Evolutionary conservation across 2,888 invertebrate species (phyloP).

Genomic region (Steinernema hermaphroditum): DNA sequence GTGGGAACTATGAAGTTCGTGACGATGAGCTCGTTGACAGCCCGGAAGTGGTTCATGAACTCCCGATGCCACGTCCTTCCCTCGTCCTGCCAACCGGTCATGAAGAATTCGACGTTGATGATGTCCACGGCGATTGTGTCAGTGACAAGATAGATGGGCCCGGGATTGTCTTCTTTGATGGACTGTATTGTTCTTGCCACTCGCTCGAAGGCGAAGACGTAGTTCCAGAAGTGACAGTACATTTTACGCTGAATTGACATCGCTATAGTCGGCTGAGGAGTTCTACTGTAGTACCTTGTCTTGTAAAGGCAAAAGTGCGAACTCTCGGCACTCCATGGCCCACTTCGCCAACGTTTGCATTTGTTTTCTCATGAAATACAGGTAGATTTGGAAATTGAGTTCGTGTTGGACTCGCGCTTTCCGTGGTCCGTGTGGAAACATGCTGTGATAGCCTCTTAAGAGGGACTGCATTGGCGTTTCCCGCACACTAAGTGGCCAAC

Average conservation of each 20-base stretch:
- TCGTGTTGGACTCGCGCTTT: background rate
- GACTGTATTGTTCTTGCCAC: background rate
- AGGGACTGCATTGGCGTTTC: slow-evolving; percentile 19
- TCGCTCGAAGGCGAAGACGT: background rate
- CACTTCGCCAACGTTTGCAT: slow-evolving; percentile 13
- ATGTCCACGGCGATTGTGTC: slow-evolving; percentile 32
- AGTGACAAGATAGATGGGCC: background rate
- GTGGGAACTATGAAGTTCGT: background rate
- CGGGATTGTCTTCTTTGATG: background rate
- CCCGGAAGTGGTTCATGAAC: slow-evolving; percentile 23
- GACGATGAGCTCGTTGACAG: background rate
- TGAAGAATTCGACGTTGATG: background rate
- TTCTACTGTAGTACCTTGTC: slow-evolving; percentile 32
- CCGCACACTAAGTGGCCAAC: too few species aligned
- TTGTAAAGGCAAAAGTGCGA: slow-evolving; percentile 3
- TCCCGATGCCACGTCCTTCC: background rate
- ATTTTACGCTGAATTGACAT: background rate
- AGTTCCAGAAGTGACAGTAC: background rate
- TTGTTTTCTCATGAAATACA: slow-evolving; percentile 12
- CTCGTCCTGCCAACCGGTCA: background rate
- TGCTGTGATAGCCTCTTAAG: background rate
- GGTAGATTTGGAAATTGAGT: slow-evolving; percentile 8
- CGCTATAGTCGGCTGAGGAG: background rate
- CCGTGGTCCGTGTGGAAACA: slow-evolving; percentile 7
- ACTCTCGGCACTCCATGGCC: slow-evolving; percentile 31